Evolutionary conservation across 1,140 invertebrate species (phyloP), one percentile per base, ranked within the genome.

Genomic region (Ceratina calcarata): DNA sequence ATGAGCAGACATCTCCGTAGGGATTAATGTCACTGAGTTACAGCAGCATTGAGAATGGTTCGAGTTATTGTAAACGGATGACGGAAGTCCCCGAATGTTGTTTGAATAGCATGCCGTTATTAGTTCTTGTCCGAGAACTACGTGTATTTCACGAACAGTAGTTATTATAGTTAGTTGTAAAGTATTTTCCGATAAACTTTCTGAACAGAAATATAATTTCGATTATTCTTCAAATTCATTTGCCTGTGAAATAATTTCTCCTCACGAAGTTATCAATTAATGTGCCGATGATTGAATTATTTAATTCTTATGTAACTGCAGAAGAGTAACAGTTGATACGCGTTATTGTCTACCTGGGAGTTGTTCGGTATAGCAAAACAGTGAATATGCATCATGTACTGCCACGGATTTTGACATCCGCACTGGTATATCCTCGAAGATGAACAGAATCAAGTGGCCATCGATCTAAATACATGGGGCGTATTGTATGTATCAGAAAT

Each of bases 401-500:
- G 13, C 55, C 55, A 22, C 15, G 37, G 55, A 71, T 16, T n/a
- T 4, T 65, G 32, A 32, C 53, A 22, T 18, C 13, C 0, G 22
- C 0, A 27, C 8, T 20, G 15, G 15, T 22, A 71, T 18, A 57
- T 58, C 32, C 27, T 71, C 69, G 18, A 58, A 58, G 69, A 58
- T 57, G 27, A 10, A 37, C 53, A 20, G 55, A 16, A 60, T 71
- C 55, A 20, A 16, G 15, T 37, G 69, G 4, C 32, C 27, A 58
- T 45, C 55, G 15, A 10, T 57, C 71, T 7, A 10, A 49, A 62
- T 22, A 20, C 32, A 16, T 20, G 20, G 10, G 22, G 2, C 12
- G 68, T 32, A 65, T 74, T 24, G 67, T 81, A 22, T n/a, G 37
- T 45, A 37, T n/a, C 16, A 57, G 16, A 69, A 81, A 80, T 62